A percentile compares a stretch with the other conserved stretches of the same genome.
Conservation (phyloP, 1,140 invertebrate genomes). For the Ceratosolen solmsi region DNA sequence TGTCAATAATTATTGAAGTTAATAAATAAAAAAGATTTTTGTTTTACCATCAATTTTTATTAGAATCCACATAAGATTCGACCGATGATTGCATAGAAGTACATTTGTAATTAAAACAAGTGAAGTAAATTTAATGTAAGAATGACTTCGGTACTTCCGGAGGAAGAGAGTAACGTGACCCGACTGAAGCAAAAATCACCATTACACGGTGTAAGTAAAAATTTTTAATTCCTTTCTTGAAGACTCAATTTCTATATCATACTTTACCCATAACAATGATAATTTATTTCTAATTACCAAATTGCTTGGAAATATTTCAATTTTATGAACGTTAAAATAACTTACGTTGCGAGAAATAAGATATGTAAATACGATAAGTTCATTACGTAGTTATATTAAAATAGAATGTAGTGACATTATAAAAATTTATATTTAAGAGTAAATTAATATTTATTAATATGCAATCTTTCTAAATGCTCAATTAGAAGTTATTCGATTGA, state of each 20-base stretch:
- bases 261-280: neutral
- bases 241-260: neutral
- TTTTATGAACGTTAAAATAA: neutral
- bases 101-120: neutral
- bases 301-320: neutral
- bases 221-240: neutral
- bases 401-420: too few species aligned
- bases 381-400: too few species aligned
- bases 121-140: slow-evolving; percentile 50
- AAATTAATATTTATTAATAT: too few species aligned
- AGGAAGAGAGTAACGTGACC: slow-evolving; percentile 53
- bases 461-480: too few species aligned
- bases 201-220: slow-evolving; percentile 49
- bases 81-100: too few species aligned
- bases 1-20: too few species aligned
- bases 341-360: neutral
- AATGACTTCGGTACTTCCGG: slow-evolving; percentile 63
- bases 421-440: too few species aligned
- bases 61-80: too few species aligned
- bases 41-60: too few species aligned
- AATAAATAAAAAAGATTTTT: too few species aligned
- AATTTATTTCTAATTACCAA: neutral
- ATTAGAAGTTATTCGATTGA: too few species aligned
- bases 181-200: slow-evolving; percentile 58
- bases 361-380: too few species aligned